Percentiles rank a stretch among this genome's conserved stretches.
phyloP scores from a whole-genome alignment of 2,888 invertebrate genomes.

The Microdon myrmicae region DNA sequence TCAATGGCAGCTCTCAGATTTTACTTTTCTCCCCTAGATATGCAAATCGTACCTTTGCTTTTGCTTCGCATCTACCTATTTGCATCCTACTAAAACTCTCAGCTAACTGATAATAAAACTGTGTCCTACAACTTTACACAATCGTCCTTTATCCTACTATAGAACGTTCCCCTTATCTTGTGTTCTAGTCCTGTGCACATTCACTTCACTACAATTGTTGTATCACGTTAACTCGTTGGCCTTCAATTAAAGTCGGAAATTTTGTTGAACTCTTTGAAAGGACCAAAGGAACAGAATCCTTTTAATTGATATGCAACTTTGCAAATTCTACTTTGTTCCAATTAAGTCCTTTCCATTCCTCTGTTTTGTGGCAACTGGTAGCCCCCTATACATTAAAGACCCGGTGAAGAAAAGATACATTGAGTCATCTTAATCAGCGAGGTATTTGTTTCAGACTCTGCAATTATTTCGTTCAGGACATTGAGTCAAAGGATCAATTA shows the following conservation, averaged over 20 bases:
- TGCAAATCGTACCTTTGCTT: constrained; percentile 20
- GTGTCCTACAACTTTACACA: neutral
- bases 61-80: constrained; percentile 20
- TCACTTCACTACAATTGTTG: no score
- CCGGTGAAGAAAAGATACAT: no score
- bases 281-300: constrained; percentile 32
- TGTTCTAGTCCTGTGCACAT: neutral
- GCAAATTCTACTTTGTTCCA: no score
- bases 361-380: constrained; percentile 5
- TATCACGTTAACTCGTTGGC: neutral
- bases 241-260: constrained; percentile 3
- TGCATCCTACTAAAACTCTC: constrained; percentile 36
- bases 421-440: no score
- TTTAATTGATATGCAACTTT: constrained; percentile 44
- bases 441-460: no score
- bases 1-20: neutral
- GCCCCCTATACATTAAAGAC: no score
- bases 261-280: constrained; percentile 19
- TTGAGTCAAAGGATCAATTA: no score
- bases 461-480: no score
- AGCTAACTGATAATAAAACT: constrained; percentile 29
- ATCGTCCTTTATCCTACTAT: constrained; percentile 3
- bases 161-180: neutral
- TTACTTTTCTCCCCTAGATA: constrained; percentile 1
- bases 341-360: constrained; percentile 26